Percentiles rank a stretch among this genome's conserved stretches.
phyloP scores from a whole-genome alignment of 2,797 vertebrate genomes.

The Arctocebus calabarensis region DNA sequence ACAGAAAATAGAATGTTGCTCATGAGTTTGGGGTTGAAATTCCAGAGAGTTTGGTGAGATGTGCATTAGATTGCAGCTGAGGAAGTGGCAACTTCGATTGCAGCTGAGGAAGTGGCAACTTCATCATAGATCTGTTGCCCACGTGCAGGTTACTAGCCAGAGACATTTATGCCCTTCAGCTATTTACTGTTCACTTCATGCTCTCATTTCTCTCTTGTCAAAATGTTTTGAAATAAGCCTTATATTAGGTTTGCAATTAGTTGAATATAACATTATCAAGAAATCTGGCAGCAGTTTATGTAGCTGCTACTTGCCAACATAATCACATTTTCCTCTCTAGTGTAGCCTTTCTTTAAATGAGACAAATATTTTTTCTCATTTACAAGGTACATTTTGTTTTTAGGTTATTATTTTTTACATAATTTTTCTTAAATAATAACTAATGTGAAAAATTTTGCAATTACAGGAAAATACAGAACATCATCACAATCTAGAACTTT shows the following conservation, averaged over 20 bases:
- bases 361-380: constrained; percentile 25
- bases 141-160: neutral
- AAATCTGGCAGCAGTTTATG: neutral
- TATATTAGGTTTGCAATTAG: neutral
- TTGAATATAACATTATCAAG: neutral
- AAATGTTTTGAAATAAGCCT: neutral
- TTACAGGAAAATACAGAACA: neutral
- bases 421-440: neutral
- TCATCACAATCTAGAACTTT: neutral
- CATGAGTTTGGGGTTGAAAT: neutral
- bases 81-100: neutral
- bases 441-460: neutral
- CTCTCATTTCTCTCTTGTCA: neutral
- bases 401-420: neutral
- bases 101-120: neutral
- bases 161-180: neutral
- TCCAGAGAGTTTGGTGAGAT: neutral
- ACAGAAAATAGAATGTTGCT: neutral
- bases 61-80: neutral
- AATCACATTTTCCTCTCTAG: neutral
- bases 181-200: neutral
- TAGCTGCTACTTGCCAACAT: neutral
- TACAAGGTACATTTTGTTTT: neutral
- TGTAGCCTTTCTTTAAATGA: constrained; percentile 20
- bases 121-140: too few relatives aligned